Conservation (phyloP, 37 sponge, comb jelly and placozoan species). For the Dysidea cf. avara region DNA sequence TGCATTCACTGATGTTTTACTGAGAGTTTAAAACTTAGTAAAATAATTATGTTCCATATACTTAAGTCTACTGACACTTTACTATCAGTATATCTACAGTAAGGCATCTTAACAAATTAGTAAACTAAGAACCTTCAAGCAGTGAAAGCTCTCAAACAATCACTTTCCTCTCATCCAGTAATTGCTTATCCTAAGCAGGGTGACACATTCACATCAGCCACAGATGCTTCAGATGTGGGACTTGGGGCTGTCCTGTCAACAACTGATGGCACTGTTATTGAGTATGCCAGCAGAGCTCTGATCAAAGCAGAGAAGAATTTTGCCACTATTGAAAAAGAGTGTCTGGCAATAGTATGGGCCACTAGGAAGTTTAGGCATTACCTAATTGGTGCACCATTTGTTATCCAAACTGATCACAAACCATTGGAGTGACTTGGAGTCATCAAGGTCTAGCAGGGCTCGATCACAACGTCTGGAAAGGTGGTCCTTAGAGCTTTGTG, state of each 20-base stretch:
- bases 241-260: constrained; percentile 24
- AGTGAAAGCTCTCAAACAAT: not conserved
- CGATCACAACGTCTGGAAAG: constrained; percentile 12
- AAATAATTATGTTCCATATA: too few relatives aligned
- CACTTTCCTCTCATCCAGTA: constrained; percentile 8
- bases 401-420: constrained; percentile 19
- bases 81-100: too few relatives aligned
- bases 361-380: constrained; percentile 4
- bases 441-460: not conserved
- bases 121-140: too few relatives aligned
- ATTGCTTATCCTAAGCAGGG: constrained; percentile 3
- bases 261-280: not conserved
- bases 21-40: too few relatives aligned
- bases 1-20: too few relatives aligned
- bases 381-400: constrained; percentile 7
- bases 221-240: constrained; percentile 24
- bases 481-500: constrained; percentile 18
- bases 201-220: constrained; percentile 12
- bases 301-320: constrained; percentile 10
- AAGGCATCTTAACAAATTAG: too few relatives aligned
- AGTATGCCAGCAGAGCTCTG: constrained; percentile 3
- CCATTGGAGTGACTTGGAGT: constrained; percentile 14
- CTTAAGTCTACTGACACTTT: too few relatives aligned
- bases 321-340: constrained; percentile 25
- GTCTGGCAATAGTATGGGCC: constrained; percentile 22